A percentile compares a stretch with the other conserved stretches of the same genome.
These are phyloP conservation scores for Mesochorus sp. DNA, from an alignment of 2,888 invertebrate genomes.

Conservation along the genomic window DNA sequence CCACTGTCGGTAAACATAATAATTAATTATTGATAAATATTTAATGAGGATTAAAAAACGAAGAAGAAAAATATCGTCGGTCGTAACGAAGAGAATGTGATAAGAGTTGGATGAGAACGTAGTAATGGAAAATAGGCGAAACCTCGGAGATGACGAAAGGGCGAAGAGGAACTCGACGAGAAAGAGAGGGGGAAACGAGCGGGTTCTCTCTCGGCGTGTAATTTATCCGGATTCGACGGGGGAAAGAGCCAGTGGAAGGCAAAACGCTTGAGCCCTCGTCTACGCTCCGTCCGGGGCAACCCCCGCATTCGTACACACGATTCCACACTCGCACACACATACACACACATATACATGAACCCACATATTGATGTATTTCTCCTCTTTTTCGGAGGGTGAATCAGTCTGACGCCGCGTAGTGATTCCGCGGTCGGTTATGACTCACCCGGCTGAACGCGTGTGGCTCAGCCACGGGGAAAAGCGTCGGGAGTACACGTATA, in stretches of 20 bases:
- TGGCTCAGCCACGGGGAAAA: constrained; percentile 31
- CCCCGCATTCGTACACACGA: constrained; percentile 17
- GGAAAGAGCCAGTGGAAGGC: constrained; percentile 16
- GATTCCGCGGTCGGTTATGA: constrained; percentile 67
- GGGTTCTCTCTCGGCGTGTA: constrained; percentile 12
- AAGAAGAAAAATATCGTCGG: too few species aligned
- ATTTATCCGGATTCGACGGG: constrained; percentile 33
- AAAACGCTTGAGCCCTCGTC: constrained; percentile 37
- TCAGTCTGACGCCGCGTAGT: constrained; percentile 64
- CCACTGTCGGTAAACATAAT: too few species aligned
- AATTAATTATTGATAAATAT: too few species aligned
- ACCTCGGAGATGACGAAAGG: neutral
- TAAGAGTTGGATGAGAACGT: too few species aligned
- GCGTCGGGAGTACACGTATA: constrained; percentile 33
- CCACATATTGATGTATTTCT: constrained; percentile 23
- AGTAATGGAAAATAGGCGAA: constrained; percentile 25
- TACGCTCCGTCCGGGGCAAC: constrained; percentile 24
- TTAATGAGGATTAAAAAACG: too few species aligned
- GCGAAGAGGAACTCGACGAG: neutral
- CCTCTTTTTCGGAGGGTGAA: constrained; percentile 65
- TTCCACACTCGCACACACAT: neutral
- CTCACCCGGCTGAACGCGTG: constrained; percentile 58
- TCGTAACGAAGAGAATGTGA: too few species aligned
- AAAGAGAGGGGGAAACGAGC: neutral
- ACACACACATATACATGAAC: neutral